Percentiles rank a stretch among this genome's conserved stretches.
Conservation (phyloP, 2,888 invertebrate genomes). For the Limnephilus lunatus region DNA sequence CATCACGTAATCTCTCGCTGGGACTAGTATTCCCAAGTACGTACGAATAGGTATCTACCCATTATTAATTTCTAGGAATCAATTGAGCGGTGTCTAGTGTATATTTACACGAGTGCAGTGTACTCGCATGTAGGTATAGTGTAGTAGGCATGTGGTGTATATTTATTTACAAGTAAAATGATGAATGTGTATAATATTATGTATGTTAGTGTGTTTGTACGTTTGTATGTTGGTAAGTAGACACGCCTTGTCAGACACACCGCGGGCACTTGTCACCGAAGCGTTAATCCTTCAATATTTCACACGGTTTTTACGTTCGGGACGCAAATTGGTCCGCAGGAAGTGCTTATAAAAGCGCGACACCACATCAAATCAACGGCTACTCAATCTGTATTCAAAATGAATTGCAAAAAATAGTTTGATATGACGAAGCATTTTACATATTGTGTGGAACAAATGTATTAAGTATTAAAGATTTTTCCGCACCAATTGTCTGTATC, state of each 20-base stretch:
- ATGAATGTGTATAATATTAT: too few species aligned
- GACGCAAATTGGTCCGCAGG: slow-evolving; percentile 56
- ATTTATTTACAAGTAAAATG: too few species aligned
- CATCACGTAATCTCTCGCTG: too few species aligned
- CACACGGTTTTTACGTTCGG: slow-evolving; percentile 64
- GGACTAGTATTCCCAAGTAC: too few species aligned
- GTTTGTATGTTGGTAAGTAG: background rate
- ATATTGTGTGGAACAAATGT: background rate
- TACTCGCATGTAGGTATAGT: too few species aligned
- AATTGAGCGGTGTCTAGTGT: background rate
- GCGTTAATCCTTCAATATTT: slow-evolving; percentile 54
- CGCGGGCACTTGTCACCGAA: slow-evolving; percentile 41
- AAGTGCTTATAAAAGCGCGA: slow-evolving; percentile 60
- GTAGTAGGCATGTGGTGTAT: too few species aligned
- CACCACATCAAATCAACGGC: slow-evolving; percentile 4
- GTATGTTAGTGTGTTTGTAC: background rate
- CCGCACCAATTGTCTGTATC: too few species aligned
- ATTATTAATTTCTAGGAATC: background rate
- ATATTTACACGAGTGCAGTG: too few species aligned
- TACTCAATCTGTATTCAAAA: slow-evolving; percentile 23
- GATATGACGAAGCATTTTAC: background rate
- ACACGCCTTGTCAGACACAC: slow-evolving; percentile 9
- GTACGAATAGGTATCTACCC: too few species aligned
- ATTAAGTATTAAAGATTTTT: background rate
- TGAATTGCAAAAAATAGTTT: background rate